phyloP scores from a whole-genome alignment of 1,140 invertebrate genomes.

The Platorchestia sp. region DNA sequence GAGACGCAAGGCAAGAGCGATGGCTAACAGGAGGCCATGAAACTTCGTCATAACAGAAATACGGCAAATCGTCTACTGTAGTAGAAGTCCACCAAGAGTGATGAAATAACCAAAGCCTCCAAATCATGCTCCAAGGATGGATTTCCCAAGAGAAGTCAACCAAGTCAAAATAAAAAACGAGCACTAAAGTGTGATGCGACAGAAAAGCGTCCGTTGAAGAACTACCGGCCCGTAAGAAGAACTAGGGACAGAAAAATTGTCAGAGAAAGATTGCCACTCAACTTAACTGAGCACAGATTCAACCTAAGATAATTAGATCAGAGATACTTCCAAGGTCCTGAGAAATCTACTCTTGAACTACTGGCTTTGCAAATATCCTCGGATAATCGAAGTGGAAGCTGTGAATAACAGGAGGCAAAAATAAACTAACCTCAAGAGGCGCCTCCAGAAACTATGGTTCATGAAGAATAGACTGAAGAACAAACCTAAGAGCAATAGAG shows the following conservation, averaged over 20 bases:
- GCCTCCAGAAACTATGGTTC: background rate
- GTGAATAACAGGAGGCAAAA: background rate
- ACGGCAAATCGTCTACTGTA: background rate
- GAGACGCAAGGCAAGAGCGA: background rate
- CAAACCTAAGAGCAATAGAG: background rate
- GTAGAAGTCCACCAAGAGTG: background rate
- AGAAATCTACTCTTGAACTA: background rate
- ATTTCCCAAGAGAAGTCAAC: background rate
- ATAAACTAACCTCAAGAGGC: background rate
- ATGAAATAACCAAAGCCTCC: background rate
- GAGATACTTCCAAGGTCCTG: background rate
- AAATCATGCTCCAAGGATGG: background rate
- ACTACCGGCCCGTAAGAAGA: background rate
- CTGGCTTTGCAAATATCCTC: background rate
- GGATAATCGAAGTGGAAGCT: background rate
- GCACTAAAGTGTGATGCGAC: background rate
- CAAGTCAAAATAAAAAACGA: background rate
- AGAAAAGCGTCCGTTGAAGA: background rate
- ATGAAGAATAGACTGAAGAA: background rate
- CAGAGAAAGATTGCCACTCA: background rate
- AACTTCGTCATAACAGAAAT: background rate
- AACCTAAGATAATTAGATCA: background rate
- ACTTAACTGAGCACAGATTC: background rate
- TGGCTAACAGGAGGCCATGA: background rate
- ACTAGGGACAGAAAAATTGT: background rate